These are phyloP conservation scores for Rallus crepitans DNA, from an alignment of 2,797 vertebrate genomes.

Conservation along the genomic window DNA sequence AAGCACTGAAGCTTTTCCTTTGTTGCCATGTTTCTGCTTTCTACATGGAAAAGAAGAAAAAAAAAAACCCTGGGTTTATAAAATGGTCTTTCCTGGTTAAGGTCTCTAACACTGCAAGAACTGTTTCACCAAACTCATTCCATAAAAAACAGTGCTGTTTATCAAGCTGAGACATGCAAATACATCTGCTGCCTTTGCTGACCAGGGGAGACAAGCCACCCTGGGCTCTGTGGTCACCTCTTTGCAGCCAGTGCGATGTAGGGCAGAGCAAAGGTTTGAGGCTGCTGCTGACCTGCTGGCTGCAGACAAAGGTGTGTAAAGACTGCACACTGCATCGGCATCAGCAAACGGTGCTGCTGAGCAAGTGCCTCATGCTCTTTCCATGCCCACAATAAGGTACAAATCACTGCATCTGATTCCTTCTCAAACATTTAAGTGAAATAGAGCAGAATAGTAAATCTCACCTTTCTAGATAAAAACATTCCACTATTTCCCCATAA, in stretches of 20 bases:
- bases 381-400: neutral
- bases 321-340: accelerated
- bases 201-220: neutral
- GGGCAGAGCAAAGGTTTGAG: neutral
- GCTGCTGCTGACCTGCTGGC: neutral
- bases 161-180: neutral
- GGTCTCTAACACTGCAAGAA: neutral
- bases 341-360: neutral
- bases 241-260: neutral
- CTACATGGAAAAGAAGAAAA: neutral
- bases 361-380: neutral
- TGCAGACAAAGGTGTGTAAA: neutral
- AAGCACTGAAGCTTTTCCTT: slow-evolving; percentile 98
- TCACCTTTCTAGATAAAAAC: slow-evolving; percentile 16
- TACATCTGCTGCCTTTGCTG: neutral
- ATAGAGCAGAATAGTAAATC: slow-evolving; percentile 1
- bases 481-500: neutral
- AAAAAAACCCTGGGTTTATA: neutral
- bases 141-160: neutral
- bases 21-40: slow-evolving; percentile 89
- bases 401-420: neutral
- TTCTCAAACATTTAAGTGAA: slow-evolving; percentile 5
- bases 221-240: neutral
- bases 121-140: neutral
- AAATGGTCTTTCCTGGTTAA: neutral